Percentiles rank a stretch among this genome's conserved stretches.
phyloP scores from a whole-genome alignment of 2,888 invertebrate genomes.

The Myopa testacea region DNA sequence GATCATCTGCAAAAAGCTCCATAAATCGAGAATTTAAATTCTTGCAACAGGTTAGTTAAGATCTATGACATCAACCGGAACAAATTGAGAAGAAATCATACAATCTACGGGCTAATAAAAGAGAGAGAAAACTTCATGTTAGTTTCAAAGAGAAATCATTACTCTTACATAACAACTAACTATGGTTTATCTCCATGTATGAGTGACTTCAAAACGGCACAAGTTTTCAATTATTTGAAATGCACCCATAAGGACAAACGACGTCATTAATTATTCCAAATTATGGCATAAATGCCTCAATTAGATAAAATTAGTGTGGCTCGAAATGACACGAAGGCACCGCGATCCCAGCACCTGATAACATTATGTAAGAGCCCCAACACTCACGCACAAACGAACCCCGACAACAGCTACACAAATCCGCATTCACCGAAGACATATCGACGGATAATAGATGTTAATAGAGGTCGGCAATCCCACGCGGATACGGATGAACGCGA shows the following conservation, averaged over 20 bases:
- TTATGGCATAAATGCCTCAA: conserved; percentile 38
- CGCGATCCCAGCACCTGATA: conserved; percentile 36
- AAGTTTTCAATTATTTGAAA: neutral
- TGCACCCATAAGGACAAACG: neutral
- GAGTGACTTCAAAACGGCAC: too few species aligned
- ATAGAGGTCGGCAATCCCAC: conserved; percentile 31
- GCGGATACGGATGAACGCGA: conserved; percentile 36
- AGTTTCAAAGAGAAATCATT: neutral
- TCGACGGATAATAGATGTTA: conserved; percentile 39
- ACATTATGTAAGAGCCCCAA: neutral
- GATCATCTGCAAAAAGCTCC: too few species aligned
- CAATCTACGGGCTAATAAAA: neutral
- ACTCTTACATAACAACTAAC: neutral
- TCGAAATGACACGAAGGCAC: conserved; percentile 22
- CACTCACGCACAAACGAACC: neutral
- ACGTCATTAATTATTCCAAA: conserved; percentile 33
- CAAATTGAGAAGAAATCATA: neutral
- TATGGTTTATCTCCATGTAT: neutral
- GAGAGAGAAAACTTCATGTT: neutral
- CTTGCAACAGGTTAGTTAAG: too few species aligned
- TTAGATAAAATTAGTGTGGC: conserved; percentile 34
- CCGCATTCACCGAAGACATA: conserved; percentile 25
- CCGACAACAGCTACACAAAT: conserved; percentile 14
- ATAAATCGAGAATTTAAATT: too few species aligned
- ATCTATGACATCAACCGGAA: too few species aligned